Conservation (phyloP, 2,113 vertebrate species). For the Chaetodon trifascialis region DNA sequence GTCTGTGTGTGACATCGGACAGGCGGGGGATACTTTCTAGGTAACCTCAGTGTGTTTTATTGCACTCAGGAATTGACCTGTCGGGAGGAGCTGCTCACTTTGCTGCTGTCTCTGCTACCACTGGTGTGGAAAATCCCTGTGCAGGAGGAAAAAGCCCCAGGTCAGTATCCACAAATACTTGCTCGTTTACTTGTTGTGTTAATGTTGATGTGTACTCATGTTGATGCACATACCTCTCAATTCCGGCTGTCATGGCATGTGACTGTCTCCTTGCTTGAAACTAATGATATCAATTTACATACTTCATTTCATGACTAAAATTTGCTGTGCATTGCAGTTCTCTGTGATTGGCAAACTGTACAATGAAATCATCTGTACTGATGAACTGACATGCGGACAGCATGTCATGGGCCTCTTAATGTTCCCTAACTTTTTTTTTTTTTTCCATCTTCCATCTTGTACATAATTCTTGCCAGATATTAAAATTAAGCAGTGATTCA, state of each 20-base stretch:
- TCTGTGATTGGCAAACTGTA: neutral
- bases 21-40: conserved; percentile 26
- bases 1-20: conserved; percentile 48
- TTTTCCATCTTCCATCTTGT: neutral
- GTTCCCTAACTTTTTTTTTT: conserved; percentile 2
- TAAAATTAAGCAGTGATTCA: neutral
- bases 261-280: conserved; percentile 7
- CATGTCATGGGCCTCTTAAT: conserved; percentile 5
- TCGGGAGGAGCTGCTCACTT: conserved; percentile 95
- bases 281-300: conserved; percentile 12
- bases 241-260: neutral
- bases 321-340: neutral
- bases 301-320: neutral
- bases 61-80: conserved; percentile 92
- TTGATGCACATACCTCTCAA: conserved; percentile 2
- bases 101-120: conserved; percentile 94
- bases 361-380: neutral
- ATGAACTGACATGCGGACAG: neutral
- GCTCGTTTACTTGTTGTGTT: neutral
- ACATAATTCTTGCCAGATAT: neutral
- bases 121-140: conserved; percentile 98
- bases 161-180: conserved; percentile 73
- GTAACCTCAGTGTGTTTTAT: conserved; percentile 46
- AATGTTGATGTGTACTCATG: neutral
- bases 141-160: conserved; percentile 92